Base-by-base conservation (phyloP, 2,113 vertebrate genomes). In the Amblyopsis rosae region DNA sequence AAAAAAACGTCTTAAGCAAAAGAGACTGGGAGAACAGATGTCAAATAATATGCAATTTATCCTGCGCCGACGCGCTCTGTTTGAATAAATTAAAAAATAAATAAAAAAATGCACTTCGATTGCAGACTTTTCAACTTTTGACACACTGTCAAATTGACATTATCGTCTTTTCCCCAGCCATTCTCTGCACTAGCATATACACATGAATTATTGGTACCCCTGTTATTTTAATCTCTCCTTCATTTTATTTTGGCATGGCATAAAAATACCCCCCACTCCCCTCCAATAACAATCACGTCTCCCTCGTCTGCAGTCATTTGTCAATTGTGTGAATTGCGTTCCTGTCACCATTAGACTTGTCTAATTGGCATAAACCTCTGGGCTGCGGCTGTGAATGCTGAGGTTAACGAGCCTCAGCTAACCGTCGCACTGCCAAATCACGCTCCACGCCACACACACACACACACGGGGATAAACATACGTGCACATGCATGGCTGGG, bases 381-480 rank as follows among this genome's bases (percentile, higher is more conserved):
- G 79, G 76, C 73, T 84, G 83, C 65, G 86, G 82, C 80, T 85
- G 81, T 70, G 77, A 83, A 84, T 87, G 74, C 74, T 75, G 77
- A 83, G 78, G 84, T 84, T 87, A 87, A 87, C 76, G 48, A 84
- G 77, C 81, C 84, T 81, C 87, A 86, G 84, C 76, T 85, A 85
- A 79, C 82, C 82, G 82, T 80, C 79, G 71, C 57, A 66, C 66
- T 73, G 73, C 67, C 17, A 15, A 55, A 33, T 16, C 35, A 41
- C 35, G 1, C 35, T 41, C 35, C 4, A 2, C 35, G 4, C 35
- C 5, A 2, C 55, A 4, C 49, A 13, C 26, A 16, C 59, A 41
- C 65, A 32, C 12, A 65, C 13, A 19, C 51, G 45, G 33, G 53
- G n/a, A n/a, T 35, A 64, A 63, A 58, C 53, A 67, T 6, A 54